Evolutionary conservation across 30 jellyfish, hydroid and myxozoan genomes (phyloP).

Genomic region (Hydra vulgaris): DNA sequence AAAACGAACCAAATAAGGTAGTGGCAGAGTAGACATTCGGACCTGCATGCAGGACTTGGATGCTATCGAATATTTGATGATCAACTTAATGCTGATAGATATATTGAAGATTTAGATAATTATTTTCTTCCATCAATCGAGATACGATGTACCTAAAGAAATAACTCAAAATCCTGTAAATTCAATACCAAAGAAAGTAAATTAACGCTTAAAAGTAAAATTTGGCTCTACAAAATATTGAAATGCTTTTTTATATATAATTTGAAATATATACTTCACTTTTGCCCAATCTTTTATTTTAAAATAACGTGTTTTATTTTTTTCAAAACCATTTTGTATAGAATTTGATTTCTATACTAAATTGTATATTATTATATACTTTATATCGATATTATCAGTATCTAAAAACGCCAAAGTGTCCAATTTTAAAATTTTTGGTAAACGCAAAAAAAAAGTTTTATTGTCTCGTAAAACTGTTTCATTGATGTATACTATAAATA

Average conservation of each 20-base stretch:
- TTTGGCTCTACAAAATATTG: neutral
- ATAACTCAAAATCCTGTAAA: neutral
- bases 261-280: neutral
- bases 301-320: neutral
- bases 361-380: too few species aligned
- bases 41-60: neutral
- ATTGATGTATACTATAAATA: too few species aligned
- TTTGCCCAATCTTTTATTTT: neutral
- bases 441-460: too few species aligned
- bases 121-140: neutral
- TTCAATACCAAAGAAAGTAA: neutral
- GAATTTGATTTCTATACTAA: neutral
- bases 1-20: neutral
- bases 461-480: too few species aligned
- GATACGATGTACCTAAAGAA: neutral
- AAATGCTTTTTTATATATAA: neutral
- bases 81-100: neutral
- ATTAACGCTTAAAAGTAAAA: neutral
- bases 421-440: too few species aligned
- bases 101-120: neutral
- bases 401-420: too few species aligned
- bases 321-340: neutral
- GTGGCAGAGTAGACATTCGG: neutral
- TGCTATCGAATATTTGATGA: neutral
- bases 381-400: too few species aligned